Conservation (phyloP, 1,140 invertebrate species). For the Nephotettix cincticeps region DNA sequence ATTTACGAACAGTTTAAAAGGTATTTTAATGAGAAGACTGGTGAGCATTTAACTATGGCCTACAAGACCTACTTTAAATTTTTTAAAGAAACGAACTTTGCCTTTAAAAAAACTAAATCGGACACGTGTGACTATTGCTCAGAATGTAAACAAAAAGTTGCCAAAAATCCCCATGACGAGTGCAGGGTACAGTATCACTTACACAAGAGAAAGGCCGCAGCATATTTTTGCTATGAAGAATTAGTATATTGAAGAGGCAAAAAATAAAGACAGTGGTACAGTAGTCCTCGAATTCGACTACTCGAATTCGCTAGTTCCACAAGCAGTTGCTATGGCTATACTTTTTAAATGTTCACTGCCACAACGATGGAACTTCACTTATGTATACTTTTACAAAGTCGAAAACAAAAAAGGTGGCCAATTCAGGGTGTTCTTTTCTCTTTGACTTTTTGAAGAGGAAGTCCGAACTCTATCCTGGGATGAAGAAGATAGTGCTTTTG, state of each 20-base stretch:
- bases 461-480: background rate
- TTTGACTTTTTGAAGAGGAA: background rate
- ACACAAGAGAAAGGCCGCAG: background rate
- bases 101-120: background rate
- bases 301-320: background rate
- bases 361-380: slow-evolving; percentile 15
- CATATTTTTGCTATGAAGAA: background rate
- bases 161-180: background rate
- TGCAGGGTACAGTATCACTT: background rate
- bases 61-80: slow-evolving; percentile 8
- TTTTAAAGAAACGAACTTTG: background rate
- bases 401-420: slow-evolving; percentile 11
- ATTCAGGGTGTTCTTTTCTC: slow-evolving; percentile 15
- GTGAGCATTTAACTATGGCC: background rate
- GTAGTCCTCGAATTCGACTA: slow-evolving; percentile 20
- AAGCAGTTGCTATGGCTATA: slow-evolving; percentile 21
- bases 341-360: slow-evolving; percentile 25
- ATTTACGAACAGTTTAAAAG: background rate
- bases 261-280: background rate
- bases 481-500: background rate
- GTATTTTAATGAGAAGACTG: slow-evolving; percentile 7
- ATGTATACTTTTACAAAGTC: slow-evolving; percentile 2
- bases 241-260: slow-evolving; percentile 2
- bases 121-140: background rate
- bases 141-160: background rate